Evolutionary conservation across 2,888 invertebrate genomes (phyloP).

Genomic region (Hedya salicella): DNA sequence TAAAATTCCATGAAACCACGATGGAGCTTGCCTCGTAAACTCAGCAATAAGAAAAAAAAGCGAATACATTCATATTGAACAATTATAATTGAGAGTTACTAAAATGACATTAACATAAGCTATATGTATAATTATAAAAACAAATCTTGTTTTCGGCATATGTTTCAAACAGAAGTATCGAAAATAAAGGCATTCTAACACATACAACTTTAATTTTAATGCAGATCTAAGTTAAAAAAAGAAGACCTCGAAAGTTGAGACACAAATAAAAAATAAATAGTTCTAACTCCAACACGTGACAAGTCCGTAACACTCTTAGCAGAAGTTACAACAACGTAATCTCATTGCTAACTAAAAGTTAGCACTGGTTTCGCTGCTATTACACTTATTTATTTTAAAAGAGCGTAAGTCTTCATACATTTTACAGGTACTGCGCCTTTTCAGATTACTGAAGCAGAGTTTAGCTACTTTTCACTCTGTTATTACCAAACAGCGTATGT

Average conservation of each 20-base stretch:
- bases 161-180: no score
- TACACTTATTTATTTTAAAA: neutral
- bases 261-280: neutral
- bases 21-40: no score
- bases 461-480: neutral
- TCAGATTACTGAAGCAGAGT: neutral
- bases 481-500: neutral
- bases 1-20: no score
- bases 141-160: no score
- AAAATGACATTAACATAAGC: no score
- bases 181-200: no score
- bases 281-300: slow-evolving; percentile 1
- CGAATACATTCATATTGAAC: no score
- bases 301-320: neutral
- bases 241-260: neutral
- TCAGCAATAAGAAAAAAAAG: no score
- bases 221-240: neutral
- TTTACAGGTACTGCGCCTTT: neutral
- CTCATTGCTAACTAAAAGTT: slow-evolving; percentile 34
- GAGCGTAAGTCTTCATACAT: neutral
- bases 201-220: neutral
- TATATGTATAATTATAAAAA: no score
- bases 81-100: no score
- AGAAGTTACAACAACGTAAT: slow-evolving; percentile 13
- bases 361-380: slow-evolving; percentile 29